Conservation (phyloP, 1,140 invertebrate species). For the Drosophila simulans region DNA sequence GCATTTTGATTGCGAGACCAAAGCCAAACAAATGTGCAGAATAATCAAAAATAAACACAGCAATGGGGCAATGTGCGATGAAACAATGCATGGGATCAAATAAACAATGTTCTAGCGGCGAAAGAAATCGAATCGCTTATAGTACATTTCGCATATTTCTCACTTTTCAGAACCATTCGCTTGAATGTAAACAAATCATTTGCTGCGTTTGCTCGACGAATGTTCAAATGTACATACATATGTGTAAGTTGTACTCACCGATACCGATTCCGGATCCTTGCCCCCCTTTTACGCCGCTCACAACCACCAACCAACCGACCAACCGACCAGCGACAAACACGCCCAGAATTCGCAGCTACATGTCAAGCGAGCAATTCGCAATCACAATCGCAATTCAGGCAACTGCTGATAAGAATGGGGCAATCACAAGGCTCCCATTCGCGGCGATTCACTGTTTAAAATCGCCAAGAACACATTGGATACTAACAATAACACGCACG, state of each 20-base stretch:
- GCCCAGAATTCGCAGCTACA: conserved; percentile 39
- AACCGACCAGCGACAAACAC: conserved; percentile 9
- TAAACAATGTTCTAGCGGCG: not conserved
- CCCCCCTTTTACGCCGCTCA: conserved; percentile 7
- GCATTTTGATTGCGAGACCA: conserved; percentile 17
- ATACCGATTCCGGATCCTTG: conserved; percentile 60
- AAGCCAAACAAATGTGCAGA: conserved; percentile 10
- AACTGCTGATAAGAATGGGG: conserved; percentile 10
- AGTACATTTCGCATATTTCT: not conserved
- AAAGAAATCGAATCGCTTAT: conserved; percentile 4
- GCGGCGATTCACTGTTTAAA: not conserved
- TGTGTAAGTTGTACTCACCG: conserved; percentile 54
- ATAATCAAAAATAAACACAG: conserved; percentile 14
- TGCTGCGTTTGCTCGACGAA: conserved; percentile 8
- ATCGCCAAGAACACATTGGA: not conserved
- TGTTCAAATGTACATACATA: not conserved
- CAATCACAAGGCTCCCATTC: conserved; percentile 17
- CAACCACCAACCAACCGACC: conserved; percentile 20
- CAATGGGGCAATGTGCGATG: not conserved
- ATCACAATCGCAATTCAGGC: not conserved
- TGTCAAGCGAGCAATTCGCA: conserved; percentile 27
- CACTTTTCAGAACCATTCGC: not conserved
- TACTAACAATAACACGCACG: not conserved
- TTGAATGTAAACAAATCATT: conserved; percentile 74
- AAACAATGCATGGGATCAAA: conserved; percentile 6